These are phyloP conservation scores for Catamblyrhynchus diadema DNA, from an alignment of 2,797 vertebrate species.

Conservation along the genomic window DNA sequence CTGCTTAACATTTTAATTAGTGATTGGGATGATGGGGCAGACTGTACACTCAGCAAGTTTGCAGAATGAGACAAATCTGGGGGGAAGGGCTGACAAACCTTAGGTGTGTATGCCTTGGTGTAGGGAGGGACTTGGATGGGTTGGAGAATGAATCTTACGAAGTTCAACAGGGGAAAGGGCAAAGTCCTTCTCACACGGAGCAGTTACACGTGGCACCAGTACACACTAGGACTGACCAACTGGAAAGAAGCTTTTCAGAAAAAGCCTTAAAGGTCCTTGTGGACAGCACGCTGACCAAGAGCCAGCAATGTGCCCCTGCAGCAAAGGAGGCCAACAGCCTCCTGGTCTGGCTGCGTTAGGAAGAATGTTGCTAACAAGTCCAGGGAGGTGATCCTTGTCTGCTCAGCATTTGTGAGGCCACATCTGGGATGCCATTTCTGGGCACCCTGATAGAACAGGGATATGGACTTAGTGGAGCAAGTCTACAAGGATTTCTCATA, in stretches of 20 bases:
- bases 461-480: neutral
- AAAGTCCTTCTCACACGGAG: neutral
- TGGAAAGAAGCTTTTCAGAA: neutral
- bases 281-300: neutral
- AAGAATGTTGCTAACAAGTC: neutral
- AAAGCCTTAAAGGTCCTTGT: neutral
- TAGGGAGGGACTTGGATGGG: neutral
- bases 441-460: accelerated
- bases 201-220: neutral
- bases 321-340: neutral
- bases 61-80: neutral
- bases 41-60: neutral
- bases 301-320: neutral
- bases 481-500: neutral
- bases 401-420: neutral
- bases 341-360: neutral
- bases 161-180: neutral
- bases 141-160: neutral
- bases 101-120: neutral
- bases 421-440: neutral
- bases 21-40: neutral
- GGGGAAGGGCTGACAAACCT: neutral
- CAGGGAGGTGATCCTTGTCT: neutral
- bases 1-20: neutral
- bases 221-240: neutral